Evolutionary conservation across 2,888 invertebrate genomes (phyloP), one percentile per base, ranked within the genome.

Genomic region (Dastarcus helophoroides): DNA sequence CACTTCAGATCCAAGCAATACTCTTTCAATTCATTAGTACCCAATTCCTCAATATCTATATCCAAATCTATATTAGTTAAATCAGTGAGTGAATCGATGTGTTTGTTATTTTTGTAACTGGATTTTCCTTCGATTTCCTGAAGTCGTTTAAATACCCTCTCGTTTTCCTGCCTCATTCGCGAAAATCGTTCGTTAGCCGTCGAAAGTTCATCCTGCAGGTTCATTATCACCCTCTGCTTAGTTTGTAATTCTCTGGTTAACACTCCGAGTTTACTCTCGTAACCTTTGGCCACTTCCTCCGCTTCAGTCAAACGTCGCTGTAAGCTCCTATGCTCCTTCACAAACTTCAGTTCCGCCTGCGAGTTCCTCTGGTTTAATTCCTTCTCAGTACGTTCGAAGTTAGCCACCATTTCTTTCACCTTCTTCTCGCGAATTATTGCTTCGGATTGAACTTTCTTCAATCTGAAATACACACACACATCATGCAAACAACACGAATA

Each of bases 21-120:
- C 47, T 86, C 85, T 43, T 81, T 76, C 30, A 86, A 63, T 47
- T 76, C 76, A 46, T 79, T 79, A 42, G 79, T 79, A 50, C 81
- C 81, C 43, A 85, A 62, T 8, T 72, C 67, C 44, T 77, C 78
- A 2, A 84, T 64, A 62, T 85, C 78, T 33, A 80, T 62, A 42
- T 84, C 81, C 47, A 77, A 65, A 54, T 82, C 82, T 32, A 86
- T 69, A 47, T 82, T 83, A 4, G 82, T 81, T 19, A 88, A 68
- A 55, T 88, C 85, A 43, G 80, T 79, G 5, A 88, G 64, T 3
- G 86, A 85, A 44, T 83, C 81, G 40, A 82, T 72, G 21, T 33
- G 33, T 42, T 73, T 69, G 35, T 73, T 70, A 36, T 73, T 68
- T 37, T 72, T 71, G 43, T 71, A 71, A 22, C 38, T 43, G 26